These are phyloP conservation scores for Plutella xylostella DNA, from an alignment of 2,888 invertebrate genomes.

Conservation along the genomic window DNA sequence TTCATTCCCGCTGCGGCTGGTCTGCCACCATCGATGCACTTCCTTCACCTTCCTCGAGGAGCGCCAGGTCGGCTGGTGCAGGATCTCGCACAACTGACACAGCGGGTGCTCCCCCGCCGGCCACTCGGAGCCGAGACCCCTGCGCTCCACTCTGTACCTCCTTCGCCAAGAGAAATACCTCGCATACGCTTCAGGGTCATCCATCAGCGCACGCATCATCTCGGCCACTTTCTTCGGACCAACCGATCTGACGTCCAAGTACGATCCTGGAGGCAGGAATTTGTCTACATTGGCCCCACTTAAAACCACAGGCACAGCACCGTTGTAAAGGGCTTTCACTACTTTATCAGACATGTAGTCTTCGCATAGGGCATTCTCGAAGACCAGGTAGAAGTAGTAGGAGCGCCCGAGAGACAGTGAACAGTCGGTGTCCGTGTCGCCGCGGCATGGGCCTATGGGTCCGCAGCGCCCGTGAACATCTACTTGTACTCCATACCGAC, in stretches of 20 bases:
- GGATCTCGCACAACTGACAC: background rate
- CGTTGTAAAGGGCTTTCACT: background rate
- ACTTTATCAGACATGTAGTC: conserved; percentile 5
- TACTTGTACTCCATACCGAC: background rate
- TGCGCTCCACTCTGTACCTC: background rate
- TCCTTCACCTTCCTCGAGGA: background rate
- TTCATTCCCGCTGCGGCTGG: background rate
- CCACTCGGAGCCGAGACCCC: background rate
- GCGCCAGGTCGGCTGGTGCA: background rate
- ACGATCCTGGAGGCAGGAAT: conserved; percentile 3
- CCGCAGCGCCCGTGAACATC: conserved; percentile 3
- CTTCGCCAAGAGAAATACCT: background rate
- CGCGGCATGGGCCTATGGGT: background rate
- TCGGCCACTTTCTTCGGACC: background rate
- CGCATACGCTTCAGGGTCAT: background rate
- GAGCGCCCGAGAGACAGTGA: background rate
- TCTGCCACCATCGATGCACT: conserved; percentile 2
- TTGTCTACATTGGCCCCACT: background rate
- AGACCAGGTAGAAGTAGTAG: conserved; percentile 4
- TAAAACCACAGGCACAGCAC: conserved; percentile 2
- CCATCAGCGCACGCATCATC: background rate
- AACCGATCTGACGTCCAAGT: background rate
- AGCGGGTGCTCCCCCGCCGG: background rate
- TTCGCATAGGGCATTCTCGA: conserved; percentile 3
- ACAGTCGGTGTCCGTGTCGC: background rate